Evolutionary conservation across 2,888 invertebrate species (phyloP), one percentile per base, ranked within the genome.

Genomic region (Meiosimyza platycephala): DNA sequence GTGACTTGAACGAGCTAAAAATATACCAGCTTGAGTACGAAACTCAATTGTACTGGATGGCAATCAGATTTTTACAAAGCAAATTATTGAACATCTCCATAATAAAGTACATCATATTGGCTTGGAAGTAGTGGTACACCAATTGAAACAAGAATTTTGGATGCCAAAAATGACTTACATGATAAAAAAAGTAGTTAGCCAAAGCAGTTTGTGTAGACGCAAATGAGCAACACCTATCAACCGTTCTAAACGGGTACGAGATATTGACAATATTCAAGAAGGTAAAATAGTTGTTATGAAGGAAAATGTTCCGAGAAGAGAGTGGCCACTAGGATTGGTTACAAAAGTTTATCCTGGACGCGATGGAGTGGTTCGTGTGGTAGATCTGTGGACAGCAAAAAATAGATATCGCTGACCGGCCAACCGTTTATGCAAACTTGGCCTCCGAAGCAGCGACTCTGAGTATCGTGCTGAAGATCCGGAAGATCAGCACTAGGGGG

Each of bases 281-380:
- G 68, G 73, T 12, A 73, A 75, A 3, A 48, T 73, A 1, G 71
- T 67, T 12, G 18, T 72, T 12, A 5, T 72, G 9, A 64, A 72
- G 16, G 72, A 66, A 68, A 67, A 67, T 60, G 33, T 60, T 16
- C 72, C 72, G n/a, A 50, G 69, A 22, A 59, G 64, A 57, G 59
- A 65, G 7, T 76, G 74, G 74, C 72, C 75, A 9, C 33, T 72
- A 12, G 76, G 72, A 4, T n/a, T 71, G 16, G 69, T 74, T 13
- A 22, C 60, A 12, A 73, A 75, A 28, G 40, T 69, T 6, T 72
- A 65, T 47, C 70, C 72, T 33, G 75, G 72, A 18, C 47, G 51
- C 12, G 74, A 74, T 51, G 68, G 72, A 9, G 13, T 71, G n/a
- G 68, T 72, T 22, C 59, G 72, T n/a, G 71, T 72, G 1, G 74